Percentiles rank a stretch among this genome's conserved stretches.
These are phyloP conservation scores for Ptychoptera albimana DNA, from an alignment of 2,888 invertebrate genomes.

Conservation along the genomic window DNA sequence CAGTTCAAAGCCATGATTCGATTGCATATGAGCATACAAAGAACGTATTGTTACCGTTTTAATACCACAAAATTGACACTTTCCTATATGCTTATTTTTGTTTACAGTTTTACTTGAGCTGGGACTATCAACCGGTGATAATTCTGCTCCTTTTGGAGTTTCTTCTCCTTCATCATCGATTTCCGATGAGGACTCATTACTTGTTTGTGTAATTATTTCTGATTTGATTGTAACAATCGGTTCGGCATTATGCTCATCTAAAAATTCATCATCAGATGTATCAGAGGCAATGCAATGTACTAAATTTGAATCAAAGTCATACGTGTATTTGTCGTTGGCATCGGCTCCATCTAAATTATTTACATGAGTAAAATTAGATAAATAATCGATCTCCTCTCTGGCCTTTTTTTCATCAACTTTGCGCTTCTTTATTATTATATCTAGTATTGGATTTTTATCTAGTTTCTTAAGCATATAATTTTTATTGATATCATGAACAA, in stretches of 20 bases:
- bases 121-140: neutral
- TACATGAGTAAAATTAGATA: neutral
- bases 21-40: neutral
- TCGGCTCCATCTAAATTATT: neutral
- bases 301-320: slow-evolving; percentile 5
- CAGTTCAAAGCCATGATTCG: neutral
- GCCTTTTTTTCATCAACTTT: neutral
- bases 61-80: neutral
- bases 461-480: slow-evolving; percentile 4
- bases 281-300: slow-evolving; percentile 4
- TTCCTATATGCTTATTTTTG: neutral
- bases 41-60: neutral
- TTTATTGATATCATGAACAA: slow-evolving; percentile 1
- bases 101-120: neutral
- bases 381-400: neutral
- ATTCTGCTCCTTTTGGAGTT: neutral
- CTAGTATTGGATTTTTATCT: slow-evolving; percentile 6
- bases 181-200: neutral
- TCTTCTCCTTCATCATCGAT: neutral
- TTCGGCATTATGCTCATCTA: neutral
- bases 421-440: slow-evolving; percentile 1
- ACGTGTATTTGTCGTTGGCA: neutral
- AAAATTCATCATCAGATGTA: neutral
- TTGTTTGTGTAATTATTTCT: neutral
- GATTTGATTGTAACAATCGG: neutral